Evolutionary conservation across 2,113 vertebrate genomes (phyloP), one percentile per base, ranked within the genome.

Genomic region (Malurus alboscapulatus): DNA sequence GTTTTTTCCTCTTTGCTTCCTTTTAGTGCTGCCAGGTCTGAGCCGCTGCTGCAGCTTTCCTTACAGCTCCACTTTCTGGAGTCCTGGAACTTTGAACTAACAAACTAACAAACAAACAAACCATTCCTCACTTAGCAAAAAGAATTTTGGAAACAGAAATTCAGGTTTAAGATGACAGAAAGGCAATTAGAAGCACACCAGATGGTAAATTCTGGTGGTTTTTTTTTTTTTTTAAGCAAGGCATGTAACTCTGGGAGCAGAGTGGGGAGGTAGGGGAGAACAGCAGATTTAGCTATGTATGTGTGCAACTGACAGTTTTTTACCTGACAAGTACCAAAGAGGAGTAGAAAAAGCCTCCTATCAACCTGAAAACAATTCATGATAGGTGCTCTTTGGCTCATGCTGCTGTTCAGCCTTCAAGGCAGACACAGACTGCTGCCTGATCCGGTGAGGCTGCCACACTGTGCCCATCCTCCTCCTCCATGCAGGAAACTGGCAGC

Each of bases 391-490:
- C 16, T 57, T 63, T 8, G 66, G n/a, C 61, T 54, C 32, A 6
- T 0, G 48, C 40, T 29, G 24, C 10, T 27, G 17, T 30, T 72
- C 34, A 36, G 29, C 36, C 65, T 50, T 17, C 18, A 14, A 34
- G 30, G 18, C 27, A 25, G 55, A 24, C 2, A n/a, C 1, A n/a
- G 59, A 27, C 61, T 17, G 20, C 67, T 5, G 50, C 1, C 18
- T 2, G 40, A 53, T 9, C 7, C n/a, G 53, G 27, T 9, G 42
- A 69, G 44, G 26, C 53, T 38, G 57, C 65, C 38, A 6, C 13
- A 4, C 5, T 3, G 0, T 0, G 0, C 8, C 14, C 12, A 1
- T 30, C 44, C 38, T 72, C 67, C 76, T 50, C 30, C 57, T 77
- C 38, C 79, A 38, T 1, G 47, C 59, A 13, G n/a, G 42, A 3